These are phyloP conservation scores for Cryptus viduatorius DNA, from an alignment of 2,888 invertebrate genomes.

Conservation along the genomic window DNA sequence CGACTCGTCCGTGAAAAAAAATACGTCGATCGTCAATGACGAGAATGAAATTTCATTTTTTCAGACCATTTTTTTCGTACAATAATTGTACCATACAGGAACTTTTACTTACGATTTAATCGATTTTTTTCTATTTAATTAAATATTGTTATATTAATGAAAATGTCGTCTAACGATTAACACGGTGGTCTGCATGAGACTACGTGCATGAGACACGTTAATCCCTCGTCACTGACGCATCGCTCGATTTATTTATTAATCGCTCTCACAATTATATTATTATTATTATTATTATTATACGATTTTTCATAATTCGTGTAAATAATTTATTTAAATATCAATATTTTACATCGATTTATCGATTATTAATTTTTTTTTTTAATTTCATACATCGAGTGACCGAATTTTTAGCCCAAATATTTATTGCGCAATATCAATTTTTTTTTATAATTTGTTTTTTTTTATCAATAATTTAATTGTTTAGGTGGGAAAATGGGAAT, in stretches of 20 bases:
- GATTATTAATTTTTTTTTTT: neutral
- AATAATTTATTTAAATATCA: slow-evolving; percentile 21
- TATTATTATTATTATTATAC: slow-evolving; percentile 9
- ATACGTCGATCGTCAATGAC: slow-evolving; percentile 57
- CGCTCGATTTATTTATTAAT: slow-evolving; percentile 47
- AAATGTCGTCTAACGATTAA: slow-evolving; percentile 58
- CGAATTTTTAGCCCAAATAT: slow-evolving; percentile 48
- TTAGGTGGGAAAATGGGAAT: neutral
- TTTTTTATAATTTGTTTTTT: neutral
- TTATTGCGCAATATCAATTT: slow-evolving; percentile 9
- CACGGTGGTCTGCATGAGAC: slow-evolving; percentile 48
- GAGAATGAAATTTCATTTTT: slow-evolving; percentile 27
- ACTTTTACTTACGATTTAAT: neutral
- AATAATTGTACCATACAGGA: neutral
- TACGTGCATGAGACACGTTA: slow-evolving; percentile 44
- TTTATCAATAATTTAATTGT: neutral
- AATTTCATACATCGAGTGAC: slow-evolving; percentile 53
- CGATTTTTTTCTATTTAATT: slow-evolving; percentile 11
- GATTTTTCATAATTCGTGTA: slow-evolving; percentile 1
- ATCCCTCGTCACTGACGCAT: slow-evolving; percentile 55
- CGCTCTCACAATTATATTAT: slow-evolving; percentile 42
- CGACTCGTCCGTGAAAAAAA: slow-evolving; percentile 10
- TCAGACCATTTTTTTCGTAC: slow-evolving; percentile 14
- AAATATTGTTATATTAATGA: slow-evolving; percentile 13
- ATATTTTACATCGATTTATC: slow-evolving; percentile 12